Evolutionary conservation across 2,113 vertebrate species (phyloP), one percentile per base, ranked within the genome.

Genomic region (Maccullochella peelii): DNA sequence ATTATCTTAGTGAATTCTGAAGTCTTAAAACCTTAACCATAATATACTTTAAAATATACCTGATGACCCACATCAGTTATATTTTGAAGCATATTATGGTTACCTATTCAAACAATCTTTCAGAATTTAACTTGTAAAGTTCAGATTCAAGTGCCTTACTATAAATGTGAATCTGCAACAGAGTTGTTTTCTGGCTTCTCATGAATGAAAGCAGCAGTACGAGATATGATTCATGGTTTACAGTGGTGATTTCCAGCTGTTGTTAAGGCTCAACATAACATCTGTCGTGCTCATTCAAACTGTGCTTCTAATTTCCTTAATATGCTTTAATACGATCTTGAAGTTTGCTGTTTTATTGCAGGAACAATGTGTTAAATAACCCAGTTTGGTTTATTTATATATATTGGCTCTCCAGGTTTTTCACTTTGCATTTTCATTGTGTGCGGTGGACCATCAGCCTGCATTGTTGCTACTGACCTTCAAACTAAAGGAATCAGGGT

Each of bases 131-230:
- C 23, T 50, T 15, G 8, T 21, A 14, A 38, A 38, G 67, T 84
- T 59, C 3, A 55, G 2, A 59, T 66, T 42, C 10, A 71, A 81
- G 82, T 86, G 67, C 86, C 75, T 86, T 59, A 54, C 58, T 79
- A 55, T 68, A 27, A 75, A 57, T 58, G 33, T 44, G 1, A 52
- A 18, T 63, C 20, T 65, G 57, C 0, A n/a, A 23, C 18, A 44
- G 4, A n/a, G 75, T 67, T 52, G 36, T 23, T 63, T 79, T 52
- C 2, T 38, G 52, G 42, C 20, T 40, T n/a, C 40, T 38, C 16
- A 1, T 36, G 58, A 77, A 20, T 49, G 71, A 63, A 3, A 84
- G 66, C 27, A 65, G 68, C n/a, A n/a, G 21, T 27, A n/a, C 21
- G 15, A 74, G 0, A 4, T 58, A 3, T 30, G 40, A 52, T 71